These are phyloP conservation scores for Halcyon leucocephala DNA, from an alignment of 2,797 vertebrate species.

Conservation along the genomic window DNA sequence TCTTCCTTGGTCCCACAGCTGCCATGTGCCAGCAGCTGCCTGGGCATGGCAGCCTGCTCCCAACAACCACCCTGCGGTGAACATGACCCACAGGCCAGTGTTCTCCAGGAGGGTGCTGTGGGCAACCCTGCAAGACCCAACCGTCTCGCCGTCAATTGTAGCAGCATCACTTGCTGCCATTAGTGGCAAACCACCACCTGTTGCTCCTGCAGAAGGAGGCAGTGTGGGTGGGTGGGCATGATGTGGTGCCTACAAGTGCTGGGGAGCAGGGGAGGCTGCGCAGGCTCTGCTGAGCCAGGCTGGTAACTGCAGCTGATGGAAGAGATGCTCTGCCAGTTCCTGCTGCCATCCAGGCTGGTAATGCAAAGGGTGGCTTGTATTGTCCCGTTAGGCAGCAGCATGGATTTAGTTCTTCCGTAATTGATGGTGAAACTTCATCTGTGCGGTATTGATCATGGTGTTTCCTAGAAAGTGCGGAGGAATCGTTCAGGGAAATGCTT, in stretches of 20 bases:
- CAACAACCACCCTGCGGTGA: background rate
- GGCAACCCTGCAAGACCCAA: background rate
- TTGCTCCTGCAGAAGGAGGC: background rate
- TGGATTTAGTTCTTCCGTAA: background rate
- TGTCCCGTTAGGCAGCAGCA: background rate
- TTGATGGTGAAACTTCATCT: background rate
- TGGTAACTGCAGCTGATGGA: background rate
- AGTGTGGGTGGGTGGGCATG: background rate
- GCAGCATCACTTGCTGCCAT: fast-evolving
- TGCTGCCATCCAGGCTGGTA: fast-evolving
- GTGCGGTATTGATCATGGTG: fast-evolving
- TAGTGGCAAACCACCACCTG: fast-evolving
- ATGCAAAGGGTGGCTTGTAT: fast-evolving
- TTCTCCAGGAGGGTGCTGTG: background rate
- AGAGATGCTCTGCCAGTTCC: background rate
- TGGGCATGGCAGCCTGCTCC: background rate
- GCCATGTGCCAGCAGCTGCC: background rate
- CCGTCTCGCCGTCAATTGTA: fast-evolving
- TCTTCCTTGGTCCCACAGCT: background rate
- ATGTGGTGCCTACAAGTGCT: background rate
- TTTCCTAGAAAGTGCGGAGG: background rate
- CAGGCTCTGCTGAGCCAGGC: fast-evolving
- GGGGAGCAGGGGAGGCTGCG: background rate
- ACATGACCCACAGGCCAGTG: fast-evolving
- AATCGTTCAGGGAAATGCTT: background rate